Evolutionary conservation across 2,797 vertebrate species (phyloP).

Genomic region (Gouania willdenowi): DNA sequence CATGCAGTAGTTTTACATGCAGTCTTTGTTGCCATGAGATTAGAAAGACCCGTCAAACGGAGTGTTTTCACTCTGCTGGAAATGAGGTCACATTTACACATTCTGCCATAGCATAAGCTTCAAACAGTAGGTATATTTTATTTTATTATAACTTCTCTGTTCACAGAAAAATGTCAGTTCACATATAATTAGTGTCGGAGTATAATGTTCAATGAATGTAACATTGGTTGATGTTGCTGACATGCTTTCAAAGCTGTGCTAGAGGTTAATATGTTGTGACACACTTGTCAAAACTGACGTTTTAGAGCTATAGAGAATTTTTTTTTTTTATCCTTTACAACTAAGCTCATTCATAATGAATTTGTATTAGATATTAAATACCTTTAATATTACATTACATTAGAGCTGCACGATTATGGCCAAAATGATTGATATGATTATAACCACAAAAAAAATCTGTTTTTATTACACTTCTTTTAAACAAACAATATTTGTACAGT

Average conservation of each 20-base stretch:
- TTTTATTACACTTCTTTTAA: too few species aligned
- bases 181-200: background rate
- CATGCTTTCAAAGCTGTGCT: background rate
- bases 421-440: too few species aligned
- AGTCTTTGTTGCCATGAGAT: background rate
- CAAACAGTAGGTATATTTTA: background rate
- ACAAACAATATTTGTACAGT: too few species aligned
- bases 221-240: conserved; percentile 1
- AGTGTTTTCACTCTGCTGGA: conserved; percentile 8
- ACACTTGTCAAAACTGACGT: too few species aligned
- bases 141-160: conserved; percentile 1
- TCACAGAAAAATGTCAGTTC: background rate
- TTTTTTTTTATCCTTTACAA: too few species aligned
- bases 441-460: too few species aligned
- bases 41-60: too few species aligned
- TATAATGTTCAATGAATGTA: conserved; percentile 5
- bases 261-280: conserved; percentile 10
- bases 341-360: too few species aligned
- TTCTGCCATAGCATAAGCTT: conserved; percentile 31
- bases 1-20: background rate
- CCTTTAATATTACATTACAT: too few species aligned
- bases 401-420: too few species aligned
- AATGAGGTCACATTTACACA: conserved; percentile 56
- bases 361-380: too few species aligned
- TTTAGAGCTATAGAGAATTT: too few species aligned